Evolutionary conservation across 2,113 vertebrate genomes (phyloP).

Genomic region (Collichthys lucidus): DNA sequence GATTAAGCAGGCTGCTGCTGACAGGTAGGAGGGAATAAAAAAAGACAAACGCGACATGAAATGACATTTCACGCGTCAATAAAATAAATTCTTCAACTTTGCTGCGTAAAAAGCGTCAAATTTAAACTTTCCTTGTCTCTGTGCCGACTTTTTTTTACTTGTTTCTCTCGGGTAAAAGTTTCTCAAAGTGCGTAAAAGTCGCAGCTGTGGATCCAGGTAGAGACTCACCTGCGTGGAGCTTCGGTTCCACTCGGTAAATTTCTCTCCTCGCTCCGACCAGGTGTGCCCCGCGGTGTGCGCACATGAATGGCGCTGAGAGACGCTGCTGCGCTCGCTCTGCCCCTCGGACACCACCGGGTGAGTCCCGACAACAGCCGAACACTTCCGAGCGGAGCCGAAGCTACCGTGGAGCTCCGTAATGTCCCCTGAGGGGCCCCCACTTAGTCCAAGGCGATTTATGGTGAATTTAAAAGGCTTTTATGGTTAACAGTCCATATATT

Average conservation of each 20-base stretch:
- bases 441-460: neutral
- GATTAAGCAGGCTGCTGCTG: conserved; percentile 61
- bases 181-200: neutral
- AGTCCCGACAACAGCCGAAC: conserved; percentile 54
- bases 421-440: neutral
- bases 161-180: neutral
- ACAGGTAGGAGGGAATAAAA: conserved; percentile 42
- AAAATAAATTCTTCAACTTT: neutral
- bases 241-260: neutral
- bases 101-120: neutral
- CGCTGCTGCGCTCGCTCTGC: conserved; percentile 52
- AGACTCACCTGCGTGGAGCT: conserved; percentile 74
- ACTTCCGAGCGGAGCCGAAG: conserved; percentile 62
- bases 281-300: conserved; percentile 64
- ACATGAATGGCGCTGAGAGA: conserved; percentile 44
- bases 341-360: conserved; percentile 27
- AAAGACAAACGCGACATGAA: neutral
- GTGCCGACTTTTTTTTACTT: no score
- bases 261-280: conserved; percentile 60
- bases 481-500: neutral
- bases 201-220: no score
- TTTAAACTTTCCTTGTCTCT: neutral
- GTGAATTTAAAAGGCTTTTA: neutral
- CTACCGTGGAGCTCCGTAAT: neutral
- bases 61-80: neutral